These are phyloP conservation scores for Manis javanica DNA, from an alignment of 2,797 vertebrate genomes.

Conservation along the genomic window DNA sequence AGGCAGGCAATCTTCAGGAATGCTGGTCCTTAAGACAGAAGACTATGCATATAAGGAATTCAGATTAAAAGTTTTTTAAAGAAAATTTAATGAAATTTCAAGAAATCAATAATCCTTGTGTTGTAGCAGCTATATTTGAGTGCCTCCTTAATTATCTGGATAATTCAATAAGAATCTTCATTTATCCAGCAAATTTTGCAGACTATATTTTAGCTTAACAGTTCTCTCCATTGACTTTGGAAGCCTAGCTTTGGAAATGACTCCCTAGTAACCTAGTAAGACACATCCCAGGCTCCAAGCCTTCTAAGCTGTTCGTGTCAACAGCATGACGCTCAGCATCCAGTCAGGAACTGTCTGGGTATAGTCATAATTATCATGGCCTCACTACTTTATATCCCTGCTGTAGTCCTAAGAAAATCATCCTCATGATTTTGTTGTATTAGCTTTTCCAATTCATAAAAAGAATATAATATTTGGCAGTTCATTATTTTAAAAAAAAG, in stretches of 20 bases:
- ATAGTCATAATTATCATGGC: neutral
- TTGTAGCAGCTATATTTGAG: neutral
- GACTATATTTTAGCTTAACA: neutral
- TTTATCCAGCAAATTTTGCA: neutral
- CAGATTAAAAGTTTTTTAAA: neutral
- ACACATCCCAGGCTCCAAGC: neutral
- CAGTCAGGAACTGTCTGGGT: neutral
- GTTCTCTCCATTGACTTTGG: neutral
- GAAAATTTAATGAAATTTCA: neutral
- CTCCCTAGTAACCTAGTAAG: neutral
- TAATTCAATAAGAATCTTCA: neutral
- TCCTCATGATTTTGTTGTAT: neutral
- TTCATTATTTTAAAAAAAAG: neutral
- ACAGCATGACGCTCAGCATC: rapidly evolving
- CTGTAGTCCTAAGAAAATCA: neutral
- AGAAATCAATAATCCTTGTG: neutral
- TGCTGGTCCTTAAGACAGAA: neutral
- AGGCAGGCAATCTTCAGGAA: neutral
- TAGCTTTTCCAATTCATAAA: neutral
- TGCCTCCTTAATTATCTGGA: neutral
- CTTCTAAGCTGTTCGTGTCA: rapidly evolving
- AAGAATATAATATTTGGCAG: neutral
- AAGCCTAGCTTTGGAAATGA: neutral
- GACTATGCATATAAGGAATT: neutral
- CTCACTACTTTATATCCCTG: neutral